Percentiles rank a stretch among this genome's conserved stretches.
These are phyloP conservation scores for Maccullochella peelii DNA, from an alignment of 2,113 vertebrate species.

Conservation along the genomic window DNA sequence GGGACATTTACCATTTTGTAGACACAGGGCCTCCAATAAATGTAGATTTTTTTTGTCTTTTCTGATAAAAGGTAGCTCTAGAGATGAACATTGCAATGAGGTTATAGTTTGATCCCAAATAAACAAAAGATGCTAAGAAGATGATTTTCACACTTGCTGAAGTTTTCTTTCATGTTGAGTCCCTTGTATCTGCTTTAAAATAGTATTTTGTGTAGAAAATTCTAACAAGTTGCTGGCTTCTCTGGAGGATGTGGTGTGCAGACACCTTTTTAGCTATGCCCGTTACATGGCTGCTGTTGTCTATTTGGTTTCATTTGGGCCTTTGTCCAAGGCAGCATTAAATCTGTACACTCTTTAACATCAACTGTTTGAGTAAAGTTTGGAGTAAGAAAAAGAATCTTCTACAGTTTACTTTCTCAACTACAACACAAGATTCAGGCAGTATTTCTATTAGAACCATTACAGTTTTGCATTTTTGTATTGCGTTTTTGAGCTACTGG, in stretches of 20 bases:
- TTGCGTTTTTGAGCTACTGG: neutral
- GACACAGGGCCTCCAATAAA: neutral
- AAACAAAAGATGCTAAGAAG: conserved; percentile 14
- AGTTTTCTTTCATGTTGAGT: neutral
- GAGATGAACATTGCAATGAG: conserved; percentile 42
- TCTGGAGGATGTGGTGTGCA: conserved; percentile 8
- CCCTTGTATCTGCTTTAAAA: conserved; percentile 22
- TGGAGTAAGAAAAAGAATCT: conserved; percentile 32
- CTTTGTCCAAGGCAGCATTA: conserved; percentile 10
- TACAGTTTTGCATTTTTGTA: neutral
- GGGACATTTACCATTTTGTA: conserved; percentile 27
- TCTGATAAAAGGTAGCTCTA: conserved; percentile 34
- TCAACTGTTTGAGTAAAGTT: conserved; percentile 68
- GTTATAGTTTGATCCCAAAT: conserved; percentile 48
- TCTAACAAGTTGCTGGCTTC: neutral
- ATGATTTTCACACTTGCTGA: neutral
- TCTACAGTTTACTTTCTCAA: conserved; percentile 16
- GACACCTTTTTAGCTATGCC: neutral
- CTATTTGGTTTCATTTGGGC: conserved; percentile 22
- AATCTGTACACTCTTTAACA: conserved; percentile 48
- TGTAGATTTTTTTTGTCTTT: conserved; percentile 27
- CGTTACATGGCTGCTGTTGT: conserved; percentile 15
- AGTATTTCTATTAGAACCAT: neutral
- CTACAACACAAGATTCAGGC: neutral
- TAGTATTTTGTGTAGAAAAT: neutral